Base-by-base conservation (phyloP, 2,888 invertebrate species). In the Ischnus inquisitorius region DNA sequence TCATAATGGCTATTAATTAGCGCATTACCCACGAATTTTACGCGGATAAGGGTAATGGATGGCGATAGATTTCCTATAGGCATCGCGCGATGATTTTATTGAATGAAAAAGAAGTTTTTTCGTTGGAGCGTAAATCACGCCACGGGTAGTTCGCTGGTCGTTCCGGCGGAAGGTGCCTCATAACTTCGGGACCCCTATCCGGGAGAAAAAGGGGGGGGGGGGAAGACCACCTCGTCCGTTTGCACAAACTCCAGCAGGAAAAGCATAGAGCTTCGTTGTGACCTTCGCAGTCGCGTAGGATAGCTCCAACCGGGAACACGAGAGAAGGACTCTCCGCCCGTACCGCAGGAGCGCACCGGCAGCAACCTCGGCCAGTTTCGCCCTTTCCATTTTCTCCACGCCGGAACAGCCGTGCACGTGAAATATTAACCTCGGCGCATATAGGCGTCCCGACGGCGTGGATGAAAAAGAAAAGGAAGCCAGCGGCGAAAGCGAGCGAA, bases 361-460 rank as follows among this genome's bases (percentile, higher is more conserved):
- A 57, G 71, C 60, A 78, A 82, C 74, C 64, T 62, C 51, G 68
- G 43, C 28, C 78, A 54, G 74, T 69, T 79, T 76, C 79, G 84
- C 87, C 89, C 90, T 90, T 89, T 90, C 88, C 90, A 89, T 90
- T 92, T 92, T 92, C 91, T 91, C 89, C 91, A 90, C 90, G 90
- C 92, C 91, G 92, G 91, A 92, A 91, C 90, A 90, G 88, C 90
- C 89, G 88, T 54, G 90, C 90, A 87, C 90, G 89, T 92, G 91
- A 92, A 92, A 92, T 92, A 92, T 92, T 92, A 92, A 92, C 91
- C 90, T 85, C 88, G 87, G 87, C 88, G 86, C 88, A 62, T 74
- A 64, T 74, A 64, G 68, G 77, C 84, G 67, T 78, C 51, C 77
- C 74, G 87, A 87, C 88, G 88, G 89, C 46, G 41, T 87, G 79